phyloP scores from a whole-genome alignment of 1,140 invertebrate species.

The Stegodyphus dumicola region DNA sequence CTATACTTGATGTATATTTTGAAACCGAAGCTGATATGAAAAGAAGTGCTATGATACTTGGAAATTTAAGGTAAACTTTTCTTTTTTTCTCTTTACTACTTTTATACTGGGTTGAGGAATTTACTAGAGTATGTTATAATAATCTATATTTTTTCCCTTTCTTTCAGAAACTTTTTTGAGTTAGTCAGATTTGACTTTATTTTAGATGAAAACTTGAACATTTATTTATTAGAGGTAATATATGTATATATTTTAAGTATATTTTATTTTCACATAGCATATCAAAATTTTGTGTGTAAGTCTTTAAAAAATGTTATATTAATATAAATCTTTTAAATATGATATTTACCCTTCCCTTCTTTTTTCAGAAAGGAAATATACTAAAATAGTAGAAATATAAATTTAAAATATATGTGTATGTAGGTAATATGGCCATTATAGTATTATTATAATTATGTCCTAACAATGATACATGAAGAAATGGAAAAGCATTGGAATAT shows the following conservation, averaged over 20 bases:
- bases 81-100: background rate
- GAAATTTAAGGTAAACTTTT: slow-evolving; percentile 67
- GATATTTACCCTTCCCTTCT: no score
- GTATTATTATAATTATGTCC: no score
- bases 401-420: no score
- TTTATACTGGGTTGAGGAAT: background rate
- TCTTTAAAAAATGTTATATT: no score
- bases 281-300: no score
- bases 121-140: no score
- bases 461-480: no score
- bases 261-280: slow-evolving; percentile 7
- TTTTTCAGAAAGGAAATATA: no score
- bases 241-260: slow-evolving; percentile 7
- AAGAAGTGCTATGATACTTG: slow-evolving; percentile 68
- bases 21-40: slow-evolving; percentile 78
- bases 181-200: slow-evolving; percentile 94
- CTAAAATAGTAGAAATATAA: no score
- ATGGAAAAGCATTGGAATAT: no score
- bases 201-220: slow-evolving; percentile 86
- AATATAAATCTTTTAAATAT: no score
- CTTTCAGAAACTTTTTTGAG: slow-evolving; percentile 88
- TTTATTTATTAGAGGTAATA: slow-evolving; percentile 87
- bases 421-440: no score
- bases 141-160: background rate
- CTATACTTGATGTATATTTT: slow-evolving; percentile 80